Evolutionary conservation across 1,140 invertebrate genomes (phyloP), one percentile per base, ranked within the genome.

Genomic region (Trachelipus rathkii): DNA sequence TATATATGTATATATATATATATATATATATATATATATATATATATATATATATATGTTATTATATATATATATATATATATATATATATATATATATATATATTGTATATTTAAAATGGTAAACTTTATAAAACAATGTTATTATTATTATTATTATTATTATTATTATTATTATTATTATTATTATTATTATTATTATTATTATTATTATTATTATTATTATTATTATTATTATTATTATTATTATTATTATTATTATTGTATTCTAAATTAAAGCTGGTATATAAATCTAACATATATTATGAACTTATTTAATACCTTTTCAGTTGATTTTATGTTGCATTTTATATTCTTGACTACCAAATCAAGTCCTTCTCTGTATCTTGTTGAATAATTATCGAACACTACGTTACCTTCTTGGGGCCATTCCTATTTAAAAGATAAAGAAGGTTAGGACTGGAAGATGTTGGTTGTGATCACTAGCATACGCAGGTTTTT

Each of bases 291-390:
- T 33, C 6, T 33, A 33, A 33, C n/a, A n/a, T n/a, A n/a, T n/a
- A n/a, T n/a, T n/a, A n/a, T n/a, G n/a, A n/a, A n/a, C n/a, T n/a
- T n/a, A n/a, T n/a, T n/a, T n/a, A 33, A 33, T 33, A 33, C 33
- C 73, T 69, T 76, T 76, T 76, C 71, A 21, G 72, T 76, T 21
- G 67, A 60, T 21, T 88, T 86, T 0, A 95, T 89, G 13, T 86
- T 85, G 81, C 93, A 92, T 60, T 85, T 88, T 4, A 96, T 84
- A 24, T 89, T 89, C 46, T 90, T 89, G 3, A 96, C 84, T 0
- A 95, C 94, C 15, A 95, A 86, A 77, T 95, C 93, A 10, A 94
- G 84, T 15, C 92, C 92, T 82, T 91, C 89, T 75, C 93, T 86
- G 83, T 95, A 95, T 19, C 92, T 87, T 13, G 93, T 91, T 82